Evolutionary conservation across 1,140 invertebrate genomes (phyloP).

Genomic region (Antheraea pernyi): DNA sequence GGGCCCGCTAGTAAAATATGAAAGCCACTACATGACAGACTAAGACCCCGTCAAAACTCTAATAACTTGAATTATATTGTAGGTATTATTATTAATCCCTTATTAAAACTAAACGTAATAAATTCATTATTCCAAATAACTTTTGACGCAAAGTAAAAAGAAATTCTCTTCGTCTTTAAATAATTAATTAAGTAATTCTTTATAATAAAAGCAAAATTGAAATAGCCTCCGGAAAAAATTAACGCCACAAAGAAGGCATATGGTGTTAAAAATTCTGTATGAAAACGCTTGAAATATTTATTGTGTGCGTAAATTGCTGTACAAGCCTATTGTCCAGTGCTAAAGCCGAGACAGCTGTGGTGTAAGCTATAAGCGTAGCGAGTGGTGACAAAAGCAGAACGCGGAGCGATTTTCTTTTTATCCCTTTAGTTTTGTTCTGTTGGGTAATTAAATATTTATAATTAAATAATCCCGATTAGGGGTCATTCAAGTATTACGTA

Average conservation of each 20-base stretch:
- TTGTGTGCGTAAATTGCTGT: slow-evolving; percentile 53
- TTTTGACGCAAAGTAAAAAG: not conserved
- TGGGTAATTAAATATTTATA: too few relatives aligned
- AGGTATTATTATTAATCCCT: too few relatives aligned
- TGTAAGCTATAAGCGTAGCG: slow-evolving; percentile 10
- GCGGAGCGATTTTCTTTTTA: not conserved
- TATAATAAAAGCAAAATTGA: slow-evolving; percentile 9
- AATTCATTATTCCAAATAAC: not conserved
- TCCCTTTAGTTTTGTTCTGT: too few relatives aligned
- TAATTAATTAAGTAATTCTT: slow-evolving; percentile 4
- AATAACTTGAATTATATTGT: too few relatives aligned
- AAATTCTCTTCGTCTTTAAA: not conserved
- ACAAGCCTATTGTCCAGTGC: slow-evolving; percentile 36
- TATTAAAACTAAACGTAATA: too few relatives aligned
- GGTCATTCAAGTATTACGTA: too few relatives aligned
- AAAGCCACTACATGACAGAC: too few relatives aligned
- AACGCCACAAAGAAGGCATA: slow-evolving; percentile 51
- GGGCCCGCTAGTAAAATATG: too few relatives aligned
- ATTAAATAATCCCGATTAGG: too few relatives aligned
- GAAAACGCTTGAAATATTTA: slow-evolving; percentile 38
- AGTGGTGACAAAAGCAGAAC: not conserved
- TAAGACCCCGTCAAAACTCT: too few relatives aligned
- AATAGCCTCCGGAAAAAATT: slow-evolving; percentile 44
- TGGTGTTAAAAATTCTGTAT: slow-evolving; percentile 45
- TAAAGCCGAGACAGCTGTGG: not conserved